These are phyloP conservation scores for Hemaris fuciformis DNA, from an alignment of 2,888 invertebrate species.

Conservation along the genomic window DNA sequence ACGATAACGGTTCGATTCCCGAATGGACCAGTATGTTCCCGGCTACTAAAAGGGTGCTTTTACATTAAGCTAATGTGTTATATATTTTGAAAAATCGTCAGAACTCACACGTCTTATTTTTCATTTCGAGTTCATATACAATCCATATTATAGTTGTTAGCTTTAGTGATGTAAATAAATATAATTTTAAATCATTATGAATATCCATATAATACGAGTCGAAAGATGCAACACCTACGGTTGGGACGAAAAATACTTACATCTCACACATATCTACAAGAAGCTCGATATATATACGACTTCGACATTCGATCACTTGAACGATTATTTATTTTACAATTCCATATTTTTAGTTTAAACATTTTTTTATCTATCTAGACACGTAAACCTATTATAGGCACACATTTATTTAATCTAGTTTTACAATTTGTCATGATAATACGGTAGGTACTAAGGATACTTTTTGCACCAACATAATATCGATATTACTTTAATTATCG, in stretches of 20 bases:
- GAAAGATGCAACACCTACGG: not conserved
- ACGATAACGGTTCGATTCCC: too few relatives aligned
- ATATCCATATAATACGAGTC: not conserved
- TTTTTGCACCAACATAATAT: not conserved
- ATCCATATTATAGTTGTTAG: not conserved
- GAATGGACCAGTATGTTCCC: too few relatives aligned
- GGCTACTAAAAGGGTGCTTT: too few relatives aligned
- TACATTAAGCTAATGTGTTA: too few relatives aligned
- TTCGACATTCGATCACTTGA: constrained; percentile 39
- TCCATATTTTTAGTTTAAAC: constrained; percentile 42
- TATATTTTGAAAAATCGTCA: too few relatives aligned
- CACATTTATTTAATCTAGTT: constrained; percentile 59
- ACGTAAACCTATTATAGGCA: constrained; percentile 70
- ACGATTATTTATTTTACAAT: constrained; percentile 49
- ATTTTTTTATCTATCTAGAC: constrained; percentile 58
- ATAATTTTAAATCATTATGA: not conserved
- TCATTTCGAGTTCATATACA: too few relatives aligned
- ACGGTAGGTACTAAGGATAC: not conserved
- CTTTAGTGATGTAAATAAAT: not conserved
- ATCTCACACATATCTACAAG: constrained; percentile 47
- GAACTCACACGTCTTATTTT: too few relatives aligned
- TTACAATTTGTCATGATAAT: not conserved
- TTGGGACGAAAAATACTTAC: constrained; percentile 16
- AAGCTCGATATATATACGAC: constrained; percentile 63
- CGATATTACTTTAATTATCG: not conserved